phyloP scores from a whole-genome alignment of 2,113 vertebrate species.

The Oenanthe oenanthe region DNA sequence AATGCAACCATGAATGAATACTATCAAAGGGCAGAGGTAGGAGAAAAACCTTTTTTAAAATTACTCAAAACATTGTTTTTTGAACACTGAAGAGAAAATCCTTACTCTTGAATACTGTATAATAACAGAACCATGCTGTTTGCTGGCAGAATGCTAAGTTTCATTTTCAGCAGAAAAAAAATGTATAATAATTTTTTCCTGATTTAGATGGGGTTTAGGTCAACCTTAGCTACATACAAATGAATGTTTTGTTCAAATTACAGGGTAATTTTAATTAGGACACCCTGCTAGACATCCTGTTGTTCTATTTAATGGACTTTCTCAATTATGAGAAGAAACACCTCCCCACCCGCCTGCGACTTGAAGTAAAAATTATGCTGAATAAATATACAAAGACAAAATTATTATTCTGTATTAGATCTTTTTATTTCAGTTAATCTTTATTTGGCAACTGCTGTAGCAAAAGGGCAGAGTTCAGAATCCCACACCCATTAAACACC shows the following conservation, averaged over 20 bases:
- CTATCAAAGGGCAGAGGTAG: not conserved
- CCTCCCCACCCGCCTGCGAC: not conserved
- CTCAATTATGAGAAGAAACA: slow-evolving; percentile 55
- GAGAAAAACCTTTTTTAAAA: not conserved
- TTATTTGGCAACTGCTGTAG: slow-evolving; percentile 43
- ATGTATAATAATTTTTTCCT: not conserved
- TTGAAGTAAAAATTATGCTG: slow-evolving; percentile 46
- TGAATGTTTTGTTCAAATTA: slow-evolving; percentile 61
- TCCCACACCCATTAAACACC: slow-evolving; percentile 59
- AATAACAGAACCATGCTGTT: slow-evolving; percentile 19
- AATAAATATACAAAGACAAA: slow-evolving; percentile 45
- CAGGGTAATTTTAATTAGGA: slow-evolving; percentile 66
- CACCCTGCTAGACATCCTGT: slow-evolving; percentile 61
- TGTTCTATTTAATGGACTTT: slow-evolving; percentile 67
- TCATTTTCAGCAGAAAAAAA: slow-evolving; percentile 27
- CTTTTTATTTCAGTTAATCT: slow-evolving; percentile 38
- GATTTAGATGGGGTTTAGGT: slow-evolving; percentile 59
- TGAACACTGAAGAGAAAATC: not conserved
- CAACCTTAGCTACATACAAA: slow-evolving; percentile 58
- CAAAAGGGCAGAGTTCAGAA: slow-evolving; percentile 59
- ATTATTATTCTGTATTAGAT: slow-evolving; percentile 1
- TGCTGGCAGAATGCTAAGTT: slow-evolving; percentile 37
- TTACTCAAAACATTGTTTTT: not conserved
- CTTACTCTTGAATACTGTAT: not conserved
- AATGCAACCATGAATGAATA: not conserved